Conservation (phyloP, 1,140 invertebrate genomes). For the Cecropterus lyciades region DNA sequence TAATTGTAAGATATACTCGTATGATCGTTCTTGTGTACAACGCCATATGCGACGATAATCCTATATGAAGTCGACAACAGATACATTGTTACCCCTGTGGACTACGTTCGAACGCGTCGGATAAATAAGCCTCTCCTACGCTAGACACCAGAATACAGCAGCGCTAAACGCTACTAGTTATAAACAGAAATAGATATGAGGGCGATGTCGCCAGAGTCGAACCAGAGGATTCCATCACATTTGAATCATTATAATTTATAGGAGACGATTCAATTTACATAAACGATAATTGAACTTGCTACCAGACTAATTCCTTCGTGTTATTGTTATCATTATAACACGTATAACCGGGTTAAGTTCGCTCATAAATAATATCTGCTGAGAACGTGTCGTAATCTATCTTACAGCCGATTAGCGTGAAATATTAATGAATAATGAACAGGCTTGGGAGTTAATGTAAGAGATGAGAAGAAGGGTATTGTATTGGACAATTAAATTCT, state of each 20-base stretch:
- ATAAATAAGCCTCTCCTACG: no score
- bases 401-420: constrained; percentile 38
- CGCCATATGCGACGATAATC: no score
- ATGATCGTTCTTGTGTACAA: no score
- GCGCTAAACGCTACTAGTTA: no score
- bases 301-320: constrained; percentile 26
- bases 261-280: constrained; percentile 40
- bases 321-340: constrained; percentile 31
- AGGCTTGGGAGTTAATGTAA: constrained; percentile 35
- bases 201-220: no score
- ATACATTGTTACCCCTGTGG: no score
- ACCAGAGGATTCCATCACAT: no score
- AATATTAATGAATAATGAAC: constrained; percentile 40
- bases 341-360: constrained; percentile 18
- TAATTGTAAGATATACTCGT: no score
- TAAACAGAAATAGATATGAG: no score
- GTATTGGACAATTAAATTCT: constrained; percentile 39
- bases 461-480: constrained; percentile 26
- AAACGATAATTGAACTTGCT: constrained; percentile 35
- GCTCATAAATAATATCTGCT: constrained; percentile 29
- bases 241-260: constrained; percentile 31
- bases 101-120: no score
- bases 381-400: constrained; percentile 38
- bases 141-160: no score
- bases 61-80: no score